Evolutionary conservation across 2,113 vertebrate species (phyloP).

Genomic region (Myotis yumanensis): DNA sequence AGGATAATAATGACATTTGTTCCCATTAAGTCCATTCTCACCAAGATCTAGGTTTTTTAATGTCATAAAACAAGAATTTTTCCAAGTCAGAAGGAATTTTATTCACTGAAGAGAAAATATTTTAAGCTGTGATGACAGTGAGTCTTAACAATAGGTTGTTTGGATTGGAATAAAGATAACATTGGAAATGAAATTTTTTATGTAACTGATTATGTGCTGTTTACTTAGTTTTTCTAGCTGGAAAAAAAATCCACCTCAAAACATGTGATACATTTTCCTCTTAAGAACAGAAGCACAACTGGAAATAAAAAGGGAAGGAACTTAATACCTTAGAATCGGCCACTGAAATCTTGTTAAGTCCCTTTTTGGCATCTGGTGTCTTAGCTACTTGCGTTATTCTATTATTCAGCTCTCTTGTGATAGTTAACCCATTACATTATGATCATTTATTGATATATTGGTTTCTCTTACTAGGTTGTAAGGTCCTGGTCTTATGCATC

Average conservation of each 20-base stretch:
- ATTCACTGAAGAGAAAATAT: constrained; percentile 62
- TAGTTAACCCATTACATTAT: background rate
- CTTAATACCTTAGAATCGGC: background rate
- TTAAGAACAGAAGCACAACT: background rate
- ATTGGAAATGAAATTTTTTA: constrained; percentile 56
- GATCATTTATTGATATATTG: background rate
- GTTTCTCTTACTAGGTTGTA: background rate
- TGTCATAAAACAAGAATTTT: background rate
- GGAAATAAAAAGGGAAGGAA: background rate
- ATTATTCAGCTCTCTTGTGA: background rate
- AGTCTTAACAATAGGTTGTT: constrained; percentile 50
- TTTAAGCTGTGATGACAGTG: constrained; percentile 57
- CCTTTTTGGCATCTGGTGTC: background rate
- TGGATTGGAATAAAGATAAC: constrained; percentile 65
- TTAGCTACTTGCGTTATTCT: background rate
- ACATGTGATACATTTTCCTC: background rate
- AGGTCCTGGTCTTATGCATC: background rate
- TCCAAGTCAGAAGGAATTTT: constrained; percentile 55
- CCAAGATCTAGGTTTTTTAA: constrained; percentile 19
- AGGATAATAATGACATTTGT: background rate
- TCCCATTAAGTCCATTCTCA: background rate
- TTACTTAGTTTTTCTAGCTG: constrained; percentile 39
- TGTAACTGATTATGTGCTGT: constrained; percentile 30
- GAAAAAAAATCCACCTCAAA: background rate
- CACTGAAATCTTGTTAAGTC: background rate